Evolutionary conservation across 64 coral and sea anemone species (phyloP).

Genomic region (Dendronephthya gigantea): DNA sequence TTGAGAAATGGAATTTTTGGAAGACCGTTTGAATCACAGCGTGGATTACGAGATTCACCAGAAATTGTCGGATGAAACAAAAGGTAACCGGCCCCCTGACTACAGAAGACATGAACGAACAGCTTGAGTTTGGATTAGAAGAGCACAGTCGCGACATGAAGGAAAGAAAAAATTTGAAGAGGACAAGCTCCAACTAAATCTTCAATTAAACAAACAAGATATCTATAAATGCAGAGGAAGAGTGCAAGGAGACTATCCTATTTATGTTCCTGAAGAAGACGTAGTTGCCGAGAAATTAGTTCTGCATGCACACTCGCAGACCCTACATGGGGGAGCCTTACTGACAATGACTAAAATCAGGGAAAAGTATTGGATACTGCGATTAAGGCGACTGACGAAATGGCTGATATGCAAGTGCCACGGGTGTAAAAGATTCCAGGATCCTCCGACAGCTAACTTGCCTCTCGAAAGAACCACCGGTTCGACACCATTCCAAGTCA

Average conservation of each 20-base stretch:
- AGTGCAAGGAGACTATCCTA: not conserved
- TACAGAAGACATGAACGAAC: slow-evolving; percentile 18
- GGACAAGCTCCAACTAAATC: too few species aligned
- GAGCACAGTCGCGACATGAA: slow-evolving; percentile 13
- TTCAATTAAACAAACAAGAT: not conserved
- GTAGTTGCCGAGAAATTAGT: not conserved
- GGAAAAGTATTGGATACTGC: not conserved
- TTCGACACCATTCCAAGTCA: slow-evolving; percentile 31
- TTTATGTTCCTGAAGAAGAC: not conserved
- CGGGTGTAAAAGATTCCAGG: slow-evolving; percentile 41
- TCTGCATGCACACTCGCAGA: not conserved
- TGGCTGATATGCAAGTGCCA: slow-evolving; percentile 4
- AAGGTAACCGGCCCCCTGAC: slow-evolving; percentile 15
- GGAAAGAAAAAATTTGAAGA: slow-evolving; percentile 24
- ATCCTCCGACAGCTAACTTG: slow-evolving; percentile 9
- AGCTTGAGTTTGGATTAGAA: slow-evolving; percentile 33
- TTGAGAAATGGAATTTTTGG: slow-evolving; percentile 9
- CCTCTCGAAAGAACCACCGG: not conserved
- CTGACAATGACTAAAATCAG: not conserved
- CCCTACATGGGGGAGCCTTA: not conserved
- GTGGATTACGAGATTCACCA: too few species aligned
- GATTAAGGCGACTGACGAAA: slow-evolving; percentile 4
- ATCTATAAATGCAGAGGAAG: not conserved
- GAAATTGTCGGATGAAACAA: slow-evolving; percentile 2
- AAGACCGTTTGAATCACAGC: slow-evolving; percentile 28